phyloP scores from a whole-genome alignment of 35 echinoderm and acorn worm genomes.

The Chiridota heheva region DNA sequence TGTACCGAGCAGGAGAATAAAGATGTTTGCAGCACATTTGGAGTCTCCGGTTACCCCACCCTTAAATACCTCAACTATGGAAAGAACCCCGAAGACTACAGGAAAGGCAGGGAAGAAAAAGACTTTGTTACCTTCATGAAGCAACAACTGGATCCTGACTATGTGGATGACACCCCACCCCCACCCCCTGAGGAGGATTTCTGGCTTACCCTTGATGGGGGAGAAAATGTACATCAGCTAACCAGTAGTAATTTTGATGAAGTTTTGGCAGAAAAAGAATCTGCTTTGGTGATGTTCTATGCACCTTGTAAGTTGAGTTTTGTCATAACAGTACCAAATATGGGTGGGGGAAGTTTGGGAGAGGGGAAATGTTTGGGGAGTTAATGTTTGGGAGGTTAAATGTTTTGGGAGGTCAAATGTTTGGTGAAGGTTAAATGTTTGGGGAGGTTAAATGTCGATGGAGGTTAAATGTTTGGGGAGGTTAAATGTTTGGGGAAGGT shows the following conservation, averaged over 20 bases:
- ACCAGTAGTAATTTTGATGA: slow-evolving; percentile 50
- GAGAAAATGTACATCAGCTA: slow-evolving; percentile 85
- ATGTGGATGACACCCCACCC: slow-evolving; percentile 38
- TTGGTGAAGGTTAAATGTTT: too few species aligned
- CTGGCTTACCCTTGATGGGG: slow-evolving; percentile 78
- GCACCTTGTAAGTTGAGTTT: slow-evolving; percentile 85
- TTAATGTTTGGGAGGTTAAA: too few species aligned
- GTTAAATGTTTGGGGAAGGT: too few species aligned
- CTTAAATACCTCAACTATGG: slow-evolving; percentile 93
- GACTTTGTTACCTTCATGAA: slow-evolving; percentile 81
- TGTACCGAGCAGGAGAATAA: slow-evolving; percentile 68
- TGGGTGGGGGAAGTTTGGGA: background rate
- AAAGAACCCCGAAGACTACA: slow-evolving; percentile 67
- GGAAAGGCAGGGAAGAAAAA: slow-evolving; percentile 45
- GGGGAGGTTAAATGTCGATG: too few species aligned
- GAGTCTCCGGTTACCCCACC: slow-evolving; percentile 81
- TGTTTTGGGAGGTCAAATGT: too few species aligned
- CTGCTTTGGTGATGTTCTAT: slow-evolving; percentile 95
- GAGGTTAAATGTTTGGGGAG: too few species aligned
- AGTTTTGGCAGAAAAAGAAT: slow-evolving; percentile 45
- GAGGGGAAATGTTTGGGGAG: too few species aligned
- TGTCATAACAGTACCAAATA: background rate
- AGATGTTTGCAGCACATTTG: slow-evolving; percentile 59
- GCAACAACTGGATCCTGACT: slow-evolving; percentile 50
- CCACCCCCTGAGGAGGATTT: slow-evolving; percentile 71